These are phyloP conservation scores for Harpagoxenus sublaevis DNA, from an alignment of 2,888 invertebrate genomes.

Conservation along the genomic window DNA sequence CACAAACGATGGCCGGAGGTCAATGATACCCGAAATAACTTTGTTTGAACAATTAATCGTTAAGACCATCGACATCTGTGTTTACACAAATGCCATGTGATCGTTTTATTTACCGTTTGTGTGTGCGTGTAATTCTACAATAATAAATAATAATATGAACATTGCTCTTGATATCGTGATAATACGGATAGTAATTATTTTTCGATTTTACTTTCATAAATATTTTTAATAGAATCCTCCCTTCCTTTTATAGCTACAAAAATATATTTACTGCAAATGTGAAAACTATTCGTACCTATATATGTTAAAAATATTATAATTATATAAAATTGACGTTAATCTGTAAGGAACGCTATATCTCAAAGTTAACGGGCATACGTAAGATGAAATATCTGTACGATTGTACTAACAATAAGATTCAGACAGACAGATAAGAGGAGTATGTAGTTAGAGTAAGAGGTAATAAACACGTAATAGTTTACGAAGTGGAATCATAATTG, in stretches of 20 bases:
- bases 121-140: background rate
- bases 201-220: background rate
- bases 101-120: background rate
- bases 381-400: background rate
- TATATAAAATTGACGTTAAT: background rate
- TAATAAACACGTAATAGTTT: conserved; percentile 41
- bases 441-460: background rate
- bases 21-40: background rate
- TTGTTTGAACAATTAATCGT: background rate
- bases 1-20: background rate
- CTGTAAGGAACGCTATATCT: too few species aligned
- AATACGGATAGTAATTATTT: background rate
- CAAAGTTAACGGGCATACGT: background rate
- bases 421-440: background rate
- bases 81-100: background rate
- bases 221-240: background rate
- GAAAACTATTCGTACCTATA: background rate
- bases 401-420: background rate
- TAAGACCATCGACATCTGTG: background rate
- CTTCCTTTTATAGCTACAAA: background rate
- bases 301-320: background rate
- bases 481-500: conserved; percentile 30
- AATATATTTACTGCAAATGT: background rate
- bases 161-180: too few species aligned
- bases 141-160: background rate